phyloP scores from a whole-genome alignment of 2,888 invertebrate species.

The Agrotis segetum region DNA sequence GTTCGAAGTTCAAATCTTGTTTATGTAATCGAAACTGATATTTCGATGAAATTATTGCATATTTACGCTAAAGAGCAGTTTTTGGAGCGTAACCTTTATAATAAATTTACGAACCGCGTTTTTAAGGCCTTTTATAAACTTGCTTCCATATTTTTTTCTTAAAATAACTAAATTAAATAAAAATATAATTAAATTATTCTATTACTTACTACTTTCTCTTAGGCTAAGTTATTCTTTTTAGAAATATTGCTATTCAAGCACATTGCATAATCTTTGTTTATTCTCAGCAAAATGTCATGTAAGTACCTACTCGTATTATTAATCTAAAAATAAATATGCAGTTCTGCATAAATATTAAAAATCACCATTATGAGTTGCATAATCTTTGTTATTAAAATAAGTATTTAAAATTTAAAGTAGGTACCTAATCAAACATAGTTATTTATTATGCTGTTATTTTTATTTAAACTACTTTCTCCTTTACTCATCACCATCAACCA shows the following conservation, averaged over 20 bases:
- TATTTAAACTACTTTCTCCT: no score
- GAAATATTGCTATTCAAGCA: background rate
- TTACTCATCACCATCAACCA: no score
- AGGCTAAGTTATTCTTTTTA: background rate
- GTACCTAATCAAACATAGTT: constrained; percentile 15
- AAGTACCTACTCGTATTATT: background rate
- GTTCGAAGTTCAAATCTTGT: constrained; percentile 44
- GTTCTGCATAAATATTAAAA: constrained; percentile 2
- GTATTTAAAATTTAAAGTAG: constrained; percentile 17
- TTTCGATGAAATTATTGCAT: constrained; percentile 20
- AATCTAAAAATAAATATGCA: constrained; percentile 4
- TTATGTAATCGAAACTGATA: constrained; percentile 32
- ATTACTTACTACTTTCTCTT: no score
- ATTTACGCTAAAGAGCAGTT: constrained; percentile 9
- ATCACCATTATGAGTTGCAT: background rate
- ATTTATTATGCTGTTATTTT: no score
- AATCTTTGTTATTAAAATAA: background rate
- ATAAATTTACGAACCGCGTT: constrained; percentile 3
- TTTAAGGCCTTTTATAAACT: background rate
- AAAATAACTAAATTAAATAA: background rate
- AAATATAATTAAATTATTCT: no score
- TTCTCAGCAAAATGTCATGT: background rate
- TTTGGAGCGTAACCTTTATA: constrained; percentile 29
- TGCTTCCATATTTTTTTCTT: background rate
- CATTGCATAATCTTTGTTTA: background rate